These are phyloP conservation scores for Halisarca cf. caerulea DNA, from an alignment of 37 sponge, comb jelly and placozoan species.

Conservation along the genomic window DNA sequence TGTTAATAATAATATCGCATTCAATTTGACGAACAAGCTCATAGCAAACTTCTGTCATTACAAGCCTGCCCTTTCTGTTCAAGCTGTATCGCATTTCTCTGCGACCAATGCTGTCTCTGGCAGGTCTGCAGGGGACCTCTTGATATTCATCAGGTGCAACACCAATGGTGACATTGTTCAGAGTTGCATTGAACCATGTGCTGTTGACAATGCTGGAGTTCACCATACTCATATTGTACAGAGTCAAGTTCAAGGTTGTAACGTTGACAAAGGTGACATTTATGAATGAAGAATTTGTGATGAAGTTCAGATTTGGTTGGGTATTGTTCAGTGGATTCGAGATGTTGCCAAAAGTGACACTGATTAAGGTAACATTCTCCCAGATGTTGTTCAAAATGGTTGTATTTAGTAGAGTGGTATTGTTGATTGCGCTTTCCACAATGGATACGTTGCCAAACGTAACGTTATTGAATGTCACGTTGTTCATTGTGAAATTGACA, in stretches of 20 bases:
- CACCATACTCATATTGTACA: neutral
- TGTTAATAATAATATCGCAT: neutral
- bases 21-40: neutral
- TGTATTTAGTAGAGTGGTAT: neutral
- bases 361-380: neutral
- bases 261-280: neutral
- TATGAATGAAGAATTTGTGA: neutral
- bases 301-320: neutral
- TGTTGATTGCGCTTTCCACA: neutral
- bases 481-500: neutral
- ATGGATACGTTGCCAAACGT: neutral
- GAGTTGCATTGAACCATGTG: neutral
- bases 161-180: neutral
- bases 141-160: neutral
- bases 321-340: neutral
- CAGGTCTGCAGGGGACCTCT: neutral
- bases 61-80: neutral
- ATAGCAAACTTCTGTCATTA: neutral
- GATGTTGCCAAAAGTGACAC: neutral
- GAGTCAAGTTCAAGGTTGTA: neutral
- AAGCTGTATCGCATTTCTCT: neutral
- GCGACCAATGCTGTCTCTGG: neutral
- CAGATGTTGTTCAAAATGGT: neutral
- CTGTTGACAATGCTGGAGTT: neutral
- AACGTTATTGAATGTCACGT: neutral